Conservation (phyloP, 2,888 invertebrate species). For the Mimumesa dahlbomi region DNA sequence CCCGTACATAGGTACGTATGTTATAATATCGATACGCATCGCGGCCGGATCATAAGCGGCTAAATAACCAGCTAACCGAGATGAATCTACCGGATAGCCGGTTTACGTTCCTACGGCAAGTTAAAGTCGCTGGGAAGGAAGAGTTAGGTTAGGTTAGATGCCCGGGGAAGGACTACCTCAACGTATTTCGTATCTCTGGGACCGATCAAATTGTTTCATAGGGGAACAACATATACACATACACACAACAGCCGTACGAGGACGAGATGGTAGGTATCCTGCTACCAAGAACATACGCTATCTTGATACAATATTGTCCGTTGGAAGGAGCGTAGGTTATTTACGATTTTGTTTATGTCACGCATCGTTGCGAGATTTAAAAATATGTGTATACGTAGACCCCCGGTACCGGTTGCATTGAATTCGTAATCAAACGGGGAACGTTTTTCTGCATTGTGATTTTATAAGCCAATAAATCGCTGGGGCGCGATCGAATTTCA, state of each 20-base stretch:
- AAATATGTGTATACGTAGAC: too few species aligned
- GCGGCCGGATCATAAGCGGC: slow-evolving; percentile 71
- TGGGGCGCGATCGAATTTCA: too few species aligned
- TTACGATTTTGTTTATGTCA: slow-evolving; percentile 42
- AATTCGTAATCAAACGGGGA: too few species aligned
- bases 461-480: too few species aligned
- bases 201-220: slow-evolving; percentile 73
- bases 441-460: too few species aligned
- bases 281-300: slow-evolving; percentile 49
- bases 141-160: slow-evolving; percentile 44
- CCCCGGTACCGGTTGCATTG: too few species aligned
- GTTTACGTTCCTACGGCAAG: slow-evolving; percentile 55
- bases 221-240: too few species aligned
- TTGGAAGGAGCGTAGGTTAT: slow-evolving; percentile 29
- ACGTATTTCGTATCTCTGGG: slow-evolving; percentile 65
- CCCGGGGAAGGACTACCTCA: slow-evolving; percentile 47
- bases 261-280: slow-evolving; percentile 40
- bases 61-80: slow-evolving; percentile 74
- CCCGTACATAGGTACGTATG: too few species aligned
- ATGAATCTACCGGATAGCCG: slow-evolving; percentile 71
- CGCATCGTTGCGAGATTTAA: slow-evolving; percentile 32
- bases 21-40: slow-evolving; percentile 24
- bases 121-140: slow-evolving; percentile 18
- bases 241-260: slow-evolving; percentile 48
- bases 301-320: slow-evolving; percentile 50